Conservation (phyloP, 2,888 invertebrate genomes). For the Acanthosepion lycidas region DNA sequence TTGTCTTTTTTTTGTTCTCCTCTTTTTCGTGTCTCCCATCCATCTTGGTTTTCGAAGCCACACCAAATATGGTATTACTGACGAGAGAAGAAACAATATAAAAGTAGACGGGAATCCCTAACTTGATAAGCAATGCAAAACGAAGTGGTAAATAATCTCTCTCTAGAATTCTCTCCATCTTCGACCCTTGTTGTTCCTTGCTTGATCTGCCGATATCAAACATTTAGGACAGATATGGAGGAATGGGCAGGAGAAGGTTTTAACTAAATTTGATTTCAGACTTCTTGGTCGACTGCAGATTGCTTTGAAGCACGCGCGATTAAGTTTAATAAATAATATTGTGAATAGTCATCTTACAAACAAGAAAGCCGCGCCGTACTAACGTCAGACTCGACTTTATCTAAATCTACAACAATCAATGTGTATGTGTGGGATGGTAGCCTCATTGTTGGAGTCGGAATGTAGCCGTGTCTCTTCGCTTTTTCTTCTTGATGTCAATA, state of each 20-base stretch:
- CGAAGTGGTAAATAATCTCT: not conserved
- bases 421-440: not conserved
- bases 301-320: constrained; percentile 10
- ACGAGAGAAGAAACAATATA: no score
- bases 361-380: not conserved
- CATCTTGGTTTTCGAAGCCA: no score
- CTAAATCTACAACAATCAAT: not conserved
- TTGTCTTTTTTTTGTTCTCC: no score
- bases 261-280: constrained; percentile 4
- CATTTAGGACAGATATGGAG: not conserved
- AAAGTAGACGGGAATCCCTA: not conserved
- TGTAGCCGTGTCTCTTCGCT: not conserved
- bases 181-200: not conserved
- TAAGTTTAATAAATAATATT: not conserved
- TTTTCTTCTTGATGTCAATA: not conserved
- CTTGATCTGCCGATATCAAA: not conserved
- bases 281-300: not conserved
- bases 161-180: not conserved
- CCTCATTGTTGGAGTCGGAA: not conserved
- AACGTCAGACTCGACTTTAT: not conserved
- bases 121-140: not conserved
- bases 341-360: not conserved
- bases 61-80: no score
- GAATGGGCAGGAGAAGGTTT: not conserved
- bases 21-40: no score